phyloP scores from a whole-genome alignment of 2,113 vertebrate species.

The Tinamus guttatus region DNA sequence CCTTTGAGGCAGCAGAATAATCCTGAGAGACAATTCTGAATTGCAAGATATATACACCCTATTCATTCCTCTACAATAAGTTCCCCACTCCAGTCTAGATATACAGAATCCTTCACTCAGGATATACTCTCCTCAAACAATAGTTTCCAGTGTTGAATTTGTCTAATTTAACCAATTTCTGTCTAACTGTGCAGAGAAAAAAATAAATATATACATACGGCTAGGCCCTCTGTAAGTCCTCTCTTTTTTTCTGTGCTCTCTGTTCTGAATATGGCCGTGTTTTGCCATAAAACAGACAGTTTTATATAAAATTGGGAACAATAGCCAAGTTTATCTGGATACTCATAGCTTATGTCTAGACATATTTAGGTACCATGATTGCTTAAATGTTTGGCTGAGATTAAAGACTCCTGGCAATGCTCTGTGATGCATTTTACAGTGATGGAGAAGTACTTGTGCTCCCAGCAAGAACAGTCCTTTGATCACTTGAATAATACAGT shows the following conservation, averaged over 20 bases:
- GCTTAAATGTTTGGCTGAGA: background rate
- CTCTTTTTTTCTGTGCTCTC: background rate
- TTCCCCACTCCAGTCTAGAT: background rate
- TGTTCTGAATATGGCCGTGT: background rate
- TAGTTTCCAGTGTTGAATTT: background rate
- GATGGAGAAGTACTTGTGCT: background rate
- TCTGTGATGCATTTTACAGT: background rate
- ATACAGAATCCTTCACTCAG: background rate
- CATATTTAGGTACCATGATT: background rate
- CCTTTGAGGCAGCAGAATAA: background rate
- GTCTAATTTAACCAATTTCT: background rate
- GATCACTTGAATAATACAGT: background rate
- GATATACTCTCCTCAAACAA: background rate
- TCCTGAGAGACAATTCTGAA: background rate
- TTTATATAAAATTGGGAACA: background rate
- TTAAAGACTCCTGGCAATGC: background rate
- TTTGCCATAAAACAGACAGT: background rate
- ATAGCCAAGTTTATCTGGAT: background rate
- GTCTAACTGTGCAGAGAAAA: background rate
- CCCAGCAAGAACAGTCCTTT: background rate
- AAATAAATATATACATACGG: background rate
- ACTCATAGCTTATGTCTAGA: background rate
- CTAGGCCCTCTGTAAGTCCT: background rate
- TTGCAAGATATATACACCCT: rapidly evolving
- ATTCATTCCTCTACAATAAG: background rate